Percentiles rank a stretch among this genome's conserved stretches.
phyloP scores from a whole-genome alignment of 2,888 invertebrate species.

The Diplazon laetatorius region DNA sequence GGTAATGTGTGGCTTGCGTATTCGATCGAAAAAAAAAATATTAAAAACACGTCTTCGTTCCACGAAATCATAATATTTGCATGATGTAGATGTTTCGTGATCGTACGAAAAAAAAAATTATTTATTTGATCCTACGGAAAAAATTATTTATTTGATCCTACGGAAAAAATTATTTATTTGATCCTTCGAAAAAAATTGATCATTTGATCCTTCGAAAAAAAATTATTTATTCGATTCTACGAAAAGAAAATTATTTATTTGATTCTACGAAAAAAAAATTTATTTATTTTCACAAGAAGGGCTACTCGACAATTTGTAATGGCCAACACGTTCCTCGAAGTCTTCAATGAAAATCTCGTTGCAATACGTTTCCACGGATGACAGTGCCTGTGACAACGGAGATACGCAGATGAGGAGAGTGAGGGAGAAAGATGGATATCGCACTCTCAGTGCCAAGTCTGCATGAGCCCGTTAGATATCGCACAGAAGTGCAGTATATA shows the following conservation, averaged over 20 bases:
- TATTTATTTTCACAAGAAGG: neutral
- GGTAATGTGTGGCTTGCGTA: too few relatives aligned
- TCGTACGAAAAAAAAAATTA: too few relatives aligned
- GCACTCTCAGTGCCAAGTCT: neutral
- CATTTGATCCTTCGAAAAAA: neutral
- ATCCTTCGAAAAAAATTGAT: too few relatives aligned
- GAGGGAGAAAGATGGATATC: neutral
- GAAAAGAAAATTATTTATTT: too few relatives aligned
- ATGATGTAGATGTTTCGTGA: too few relatives aligned
- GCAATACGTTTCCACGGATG: neutral
- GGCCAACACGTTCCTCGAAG: constrained; percentile 13
- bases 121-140: too few relatives aligned
- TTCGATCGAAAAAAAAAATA: too few relatives aligned
- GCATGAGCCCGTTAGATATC: neutral
- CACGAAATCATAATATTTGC: too few relatives aligned
- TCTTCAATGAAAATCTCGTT: constrained; percentile 17
- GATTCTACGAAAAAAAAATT: neutral
- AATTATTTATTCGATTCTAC: neutral
- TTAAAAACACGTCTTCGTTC: too few relatives aligned
- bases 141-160: too few relatives aligned
- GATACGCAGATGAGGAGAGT: neutral
- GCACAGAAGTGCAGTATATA: constrained; percentile 4
- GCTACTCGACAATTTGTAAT: neutral
- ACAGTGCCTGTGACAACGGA: too few relatives aligned
- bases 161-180: too few relatives aligned